Evolutionary conservation across 2,113 vertebrate species (phyloP).

Genomic region (Cololabis saira): DNA sequence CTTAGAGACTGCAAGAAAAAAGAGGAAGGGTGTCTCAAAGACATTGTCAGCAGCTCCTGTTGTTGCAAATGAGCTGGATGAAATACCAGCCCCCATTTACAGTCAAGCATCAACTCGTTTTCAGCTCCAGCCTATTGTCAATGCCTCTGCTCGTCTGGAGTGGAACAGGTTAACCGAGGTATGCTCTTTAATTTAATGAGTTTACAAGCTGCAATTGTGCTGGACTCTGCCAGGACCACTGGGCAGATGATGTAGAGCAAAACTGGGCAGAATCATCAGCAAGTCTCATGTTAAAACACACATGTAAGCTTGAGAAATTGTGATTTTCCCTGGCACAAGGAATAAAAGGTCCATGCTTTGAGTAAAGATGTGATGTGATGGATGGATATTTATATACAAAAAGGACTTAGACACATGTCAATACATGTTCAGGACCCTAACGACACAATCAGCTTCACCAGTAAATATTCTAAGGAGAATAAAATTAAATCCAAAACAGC

Average conservation of each 20-base stretch:
- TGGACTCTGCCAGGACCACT: constrained; percentile 24
- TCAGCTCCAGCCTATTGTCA: no score
- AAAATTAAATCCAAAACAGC: constrained; percentile 1
- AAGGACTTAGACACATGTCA: neutral
- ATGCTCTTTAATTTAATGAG: constrained; percentile 10
- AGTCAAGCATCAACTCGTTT: neutral
- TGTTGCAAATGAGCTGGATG: neutral
- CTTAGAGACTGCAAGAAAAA: constrained; percentile 6
- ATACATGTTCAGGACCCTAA: neutral
- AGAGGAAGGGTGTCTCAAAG: constrained; percentile 22
- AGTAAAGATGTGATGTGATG: no score
- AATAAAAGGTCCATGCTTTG: neutral
- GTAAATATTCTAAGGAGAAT: neutral
- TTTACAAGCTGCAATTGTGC: constrained; percentile 19
- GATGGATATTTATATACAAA: neutral
- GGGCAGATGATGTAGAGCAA: neutral
- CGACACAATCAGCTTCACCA: neutral
- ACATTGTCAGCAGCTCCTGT: neutral
- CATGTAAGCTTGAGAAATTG: neutral
- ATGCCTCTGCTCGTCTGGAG: no score
- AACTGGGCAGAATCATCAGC: neutral
- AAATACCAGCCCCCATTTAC: neutral
- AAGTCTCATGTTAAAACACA: neutral
- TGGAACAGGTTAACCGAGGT: neutral
- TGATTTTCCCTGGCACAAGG: no score